Conservation (phyloP, 2,113 vertebrate genomes). For the Notarius quadriscutis region DNA sequence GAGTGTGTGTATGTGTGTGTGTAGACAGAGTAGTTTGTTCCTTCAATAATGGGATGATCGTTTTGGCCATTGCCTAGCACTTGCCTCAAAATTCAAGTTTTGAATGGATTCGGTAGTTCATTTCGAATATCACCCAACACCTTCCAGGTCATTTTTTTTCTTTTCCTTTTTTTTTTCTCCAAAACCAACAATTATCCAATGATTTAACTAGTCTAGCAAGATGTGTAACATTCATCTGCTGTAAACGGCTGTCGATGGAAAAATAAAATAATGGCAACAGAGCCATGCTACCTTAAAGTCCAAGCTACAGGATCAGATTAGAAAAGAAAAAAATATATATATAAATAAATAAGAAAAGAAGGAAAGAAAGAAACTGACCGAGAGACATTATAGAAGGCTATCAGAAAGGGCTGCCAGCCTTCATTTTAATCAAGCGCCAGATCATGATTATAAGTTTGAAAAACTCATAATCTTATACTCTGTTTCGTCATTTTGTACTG, state of each 20-base stretch:
- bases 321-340: slow-evolving; percentile 44
- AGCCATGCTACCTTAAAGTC: slow-evolving; percentile 96
- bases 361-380: slow-evolving; percentile 45
- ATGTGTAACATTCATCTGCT: slow-evolving; percentile 86
- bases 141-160: slow-evolving; percentile 91
- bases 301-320: slow-evolving; percentile 85
- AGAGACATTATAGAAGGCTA: slow-evolving; percentile 57
- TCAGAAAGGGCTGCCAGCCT: slow-evolving; percentile 67
- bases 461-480: background rate
- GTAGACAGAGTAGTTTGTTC: slow-evolving; percentile 26
- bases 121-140: slow-evolving; percentile 79
- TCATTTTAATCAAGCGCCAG: slow-evolving; percentile 68
- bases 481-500: background rate
- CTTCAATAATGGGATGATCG: slow-evolving; percentile 52
- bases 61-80: slow-evolving; percentile 78
- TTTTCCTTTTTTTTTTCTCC: slow-evolving; percentile 59
- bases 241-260: slow-evolving; percentile 80
- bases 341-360: background rate
- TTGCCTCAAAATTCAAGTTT: slow-evolving; percentile 81
- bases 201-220: slow-evolving; percentile 85
- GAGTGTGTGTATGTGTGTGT: slow-evolving; percentile 10
- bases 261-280: slow-evolving; percentile 77
- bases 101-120: slow-evolving; percentile 79
- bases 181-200: slow-evolving; percentile 82
- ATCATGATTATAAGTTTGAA: background rate